phyloP scores from a whole-genome alignment of 1,140 invertebrate genomes.

The Mycetomoellerius zeteki region DNA sequence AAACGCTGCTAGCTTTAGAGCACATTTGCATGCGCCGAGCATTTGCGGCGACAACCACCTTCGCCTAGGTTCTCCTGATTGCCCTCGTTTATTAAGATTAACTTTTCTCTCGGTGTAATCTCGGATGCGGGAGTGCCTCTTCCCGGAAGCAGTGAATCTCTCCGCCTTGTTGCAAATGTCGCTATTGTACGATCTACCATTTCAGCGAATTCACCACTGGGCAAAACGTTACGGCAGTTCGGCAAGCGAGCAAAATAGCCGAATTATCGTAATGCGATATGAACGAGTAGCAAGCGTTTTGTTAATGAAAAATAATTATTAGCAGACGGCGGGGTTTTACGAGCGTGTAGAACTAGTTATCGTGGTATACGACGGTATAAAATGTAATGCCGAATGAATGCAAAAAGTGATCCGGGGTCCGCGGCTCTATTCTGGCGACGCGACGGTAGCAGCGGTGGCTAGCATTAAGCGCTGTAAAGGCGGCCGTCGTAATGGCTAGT shows the following conservation, averaged over 20 bases:
- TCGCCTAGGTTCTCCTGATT: constrained; percentile 80
- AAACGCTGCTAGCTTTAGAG: constrained; percentile 71
- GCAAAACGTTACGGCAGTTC: constrained; percentile 17
- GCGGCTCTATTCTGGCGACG: constrained; percentile 3
- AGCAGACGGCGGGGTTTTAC: constrained; percentile 49
- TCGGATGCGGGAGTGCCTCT: constrained; percentile 62
- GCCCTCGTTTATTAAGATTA: constrained; percentile 87
- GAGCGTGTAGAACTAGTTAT: constrained; percentile 51
- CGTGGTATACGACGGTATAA: constrained; percentile 65
- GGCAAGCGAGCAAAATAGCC: not conserved
- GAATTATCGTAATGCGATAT: not conserved
- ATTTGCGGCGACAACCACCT: constrained; percentile 82
- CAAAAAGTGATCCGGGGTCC: constrained; percentile 62
- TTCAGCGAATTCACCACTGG: not conserved
- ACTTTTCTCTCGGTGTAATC: constrained; percentile 86
- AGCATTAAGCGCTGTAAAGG: constrained; percentile 72
- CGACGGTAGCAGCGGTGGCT: not conserved
- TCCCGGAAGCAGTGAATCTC: constrained; percentile 24
- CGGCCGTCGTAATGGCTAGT: constrained; percentile 73
- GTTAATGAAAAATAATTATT: constrained; percentile 70
- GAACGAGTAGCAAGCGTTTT: constrained; percentile 9
- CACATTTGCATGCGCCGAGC: constrained; percentile 85
- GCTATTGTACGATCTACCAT: constrained; percentile 29
- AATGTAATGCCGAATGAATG: constrained; percentile 65
- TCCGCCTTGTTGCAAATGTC: constrained; percentile 34